These are phyloP conservation scores for Helarctos malayanus DNA, from an alignment of 2,797 vertebrate genomes.

Conservation along the genomic window DNA sequence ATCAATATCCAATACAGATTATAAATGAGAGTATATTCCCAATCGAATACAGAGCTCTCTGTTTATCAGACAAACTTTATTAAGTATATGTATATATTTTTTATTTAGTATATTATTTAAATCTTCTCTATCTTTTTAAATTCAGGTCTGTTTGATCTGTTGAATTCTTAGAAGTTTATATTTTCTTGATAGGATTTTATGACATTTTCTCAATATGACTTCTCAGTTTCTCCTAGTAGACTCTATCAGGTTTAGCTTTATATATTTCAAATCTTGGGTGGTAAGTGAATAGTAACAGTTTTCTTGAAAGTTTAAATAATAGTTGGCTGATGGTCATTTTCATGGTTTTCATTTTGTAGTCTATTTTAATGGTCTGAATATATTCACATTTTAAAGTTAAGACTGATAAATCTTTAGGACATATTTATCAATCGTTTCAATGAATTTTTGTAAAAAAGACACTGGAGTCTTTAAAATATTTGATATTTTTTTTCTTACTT, in stretches of 20 bases:
- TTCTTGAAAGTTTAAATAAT: neutral
- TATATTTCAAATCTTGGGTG: conserved; percentile 4
- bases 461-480: neutral
- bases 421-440: neutral
- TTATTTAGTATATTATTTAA: neutral
- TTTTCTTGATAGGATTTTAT: conserved; percentile 38
- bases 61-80: neutral
- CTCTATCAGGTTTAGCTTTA: neutral
- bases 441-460: neutral
- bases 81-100: neutral
- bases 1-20: neutral
- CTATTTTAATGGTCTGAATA: conserved; percentile 11
- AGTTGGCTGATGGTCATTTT: neutral
- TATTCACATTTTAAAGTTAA: neutral
- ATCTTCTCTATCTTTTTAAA: neutral
- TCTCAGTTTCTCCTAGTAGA: neutral
- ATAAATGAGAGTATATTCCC: neutral
- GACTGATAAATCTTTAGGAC: neutral
- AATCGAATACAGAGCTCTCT: neutral
- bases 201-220: conserved; percentile 7
- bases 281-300: neutral
- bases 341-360: neutral
- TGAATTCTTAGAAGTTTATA: conserved; percentile 23
- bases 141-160: neutral
- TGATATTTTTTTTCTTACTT: neutral